Percentiles rank a stretch among this genome's conserved stretches.
These are phyloP conservation scores for Archilochus colubris DNA, from an alignment of 2,113 vertebrate genomes.

Conservation along the genomic window DNA sequence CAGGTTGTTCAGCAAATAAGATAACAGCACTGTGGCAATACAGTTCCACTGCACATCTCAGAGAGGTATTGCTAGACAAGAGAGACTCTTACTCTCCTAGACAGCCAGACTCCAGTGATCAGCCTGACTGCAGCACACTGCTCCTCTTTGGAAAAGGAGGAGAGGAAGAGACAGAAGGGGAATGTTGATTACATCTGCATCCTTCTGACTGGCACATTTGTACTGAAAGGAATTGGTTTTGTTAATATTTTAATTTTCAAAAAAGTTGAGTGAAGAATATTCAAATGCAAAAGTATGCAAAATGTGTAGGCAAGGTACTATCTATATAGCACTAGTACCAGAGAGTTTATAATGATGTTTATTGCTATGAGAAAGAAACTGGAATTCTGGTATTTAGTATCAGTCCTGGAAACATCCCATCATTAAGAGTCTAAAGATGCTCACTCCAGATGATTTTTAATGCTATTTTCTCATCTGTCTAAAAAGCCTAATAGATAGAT, in stretches of 20 bases:
- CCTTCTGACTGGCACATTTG: neutral
- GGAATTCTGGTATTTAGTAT: neutral
- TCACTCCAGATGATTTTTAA: slow-evolving; percentile 2
- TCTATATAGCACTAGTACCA: neutral
- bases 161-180: neutral
- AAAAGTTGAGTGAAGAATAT: slow-evolving; percentile 16
- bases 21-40: neutral
- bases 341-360: neutral
- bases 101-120: neutral
- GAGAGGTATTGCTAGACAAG: slow-evolving; percentile 5
- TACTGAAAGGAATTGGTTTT: slow-evolving; percentile 27
- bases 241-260: slow-evolving; percentile 28
- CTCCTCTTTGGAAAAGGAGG: neutral
- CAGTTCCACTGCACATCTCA: neutral
- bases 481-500: neutral
- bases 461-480: neutral
- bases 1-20: neutral
- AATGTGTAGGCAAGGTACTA: neutral
- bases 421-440: neutral
- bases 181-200: neutral
- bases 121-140: neutral
- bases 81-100: slow-evolving; percentile 33
- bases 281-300: neutral
- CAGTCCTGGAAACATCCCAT: neutral
- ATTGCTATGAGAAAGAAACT: neutral